Conservation (phyloP, 2,797 vertebrate species). For the Hydrophis major region DNA sequence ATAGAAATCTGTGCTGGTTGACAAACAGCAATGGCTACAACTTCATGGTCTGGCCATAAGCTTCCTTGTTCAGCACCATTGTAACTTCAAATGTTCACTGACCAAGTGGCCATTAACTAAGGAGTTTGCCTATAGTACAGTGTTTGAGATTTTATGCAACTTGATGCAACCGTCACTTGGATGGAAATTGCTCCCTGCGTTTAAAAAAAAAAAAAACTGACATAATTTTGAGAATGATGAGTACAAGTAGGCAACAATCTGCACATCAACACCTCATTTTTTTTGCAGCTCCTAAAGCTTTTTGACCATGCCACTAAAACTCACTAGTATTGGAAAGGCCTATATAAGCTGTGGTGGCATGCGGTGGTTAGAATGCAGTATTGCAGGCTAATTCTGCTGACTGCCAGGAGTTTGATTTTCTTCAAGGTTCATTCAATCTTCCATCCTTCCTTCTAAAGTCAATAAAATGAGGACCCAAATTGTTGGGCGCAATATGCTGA, state of each 20-base stretch:
- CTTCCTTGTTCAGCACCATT: background rate
- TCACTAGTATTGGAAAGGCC: background rate
- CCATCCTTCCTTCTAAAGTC: background rate
- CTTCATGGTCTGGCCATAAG: background rate
- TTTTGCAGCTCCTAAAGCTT: background rate
- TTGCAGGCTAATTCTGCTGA: background rate
- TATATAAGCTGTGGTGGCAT: background rate
- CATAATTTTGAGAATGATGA: background rate
- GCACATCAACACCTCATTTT: background rate
- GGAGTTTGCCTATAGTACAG: background rate
- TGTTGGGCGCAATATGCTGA: background rate
- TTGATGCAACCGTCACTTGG: background rate
- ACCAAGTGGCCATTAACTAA: background rate
- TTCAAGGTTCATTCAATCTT: background rate
- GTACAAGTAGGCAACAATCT: background rate
- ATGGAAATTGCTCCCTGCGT: background rate
- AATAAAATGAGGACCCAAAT: background rate
- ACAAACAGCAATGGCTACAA: background rate
- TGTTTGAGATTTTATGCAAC: background rate
- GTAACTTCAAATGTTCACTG: background rate
- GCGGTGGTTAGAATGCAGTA: background rate
- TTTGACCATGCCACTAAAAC: background rate
- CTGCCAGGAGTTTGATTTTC: background rate
- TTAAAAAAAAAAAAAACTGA: background rate
- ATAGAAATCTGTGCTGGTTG: background rate